Percentiles rank a stretch among this genome's conserved stretches.
These are phyloP conservation scores for Cantharis lateralis DNA, from an alignment of 2,888 invertebrate species.

Conservation along the genomic window DNA sequence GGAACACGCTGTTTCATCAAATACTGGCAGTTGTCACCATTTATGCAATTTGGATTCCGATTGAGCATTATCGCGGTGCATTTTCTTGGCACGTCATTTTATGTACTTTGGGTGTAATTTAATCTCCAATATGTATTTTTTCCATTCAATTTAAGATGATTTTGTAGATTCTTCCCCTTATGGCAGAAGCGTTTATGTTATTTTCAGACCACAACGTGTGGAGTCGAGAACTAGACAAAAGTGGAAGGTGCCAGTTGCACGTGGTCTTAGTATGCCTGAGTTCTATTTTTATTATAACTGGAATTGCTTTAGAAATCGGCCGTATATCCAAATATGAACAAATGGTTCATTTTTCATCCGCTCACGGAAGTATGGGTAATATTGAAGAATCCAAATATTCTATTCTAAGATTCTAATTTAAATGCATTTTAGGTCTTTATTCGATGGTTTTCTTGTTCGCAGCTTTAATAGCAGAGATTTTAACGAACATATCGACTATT, in stretches of 20 bases:
- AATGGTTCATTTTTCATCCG: slow-evolving; percentile 38
- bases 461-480: slow-evolving; percentile 40
- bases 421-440: slow-evolving; percentile 43
- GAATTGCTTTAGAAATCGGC: slow-evolving; percentile 43
- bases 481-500: slow-evolving; percentile 40
- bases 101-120: slow-evolving; percentile 49
- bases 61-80: slow-evolving; percentile 18
- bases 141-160: not conserved
- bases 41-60: slow-evolving; percentile 32
- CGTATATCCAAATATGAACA: slow-evolving; percentile 28
- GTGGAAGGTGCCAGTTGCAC: slow-evolving; percentile 38
- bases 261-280: slow-evolving; percentile 38
- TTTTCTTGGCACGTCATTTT: slow-evolving; percentile 49
- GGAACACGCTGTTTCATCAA: slow-evolving; percentile 36
- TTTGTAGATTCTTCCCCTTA: slow-evolving; percentile 41
- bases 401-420: not conserved
- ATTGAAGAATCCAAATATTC: not conserved
- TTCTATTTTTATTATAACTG: slow-evolving; percentile 37
- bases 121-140: not conserved
- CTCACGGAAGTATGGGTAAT: slow-evolving; percentile 46
- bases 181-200: slow-evolving; percentile 43
- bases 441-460: slow-evolving; percentile 45
- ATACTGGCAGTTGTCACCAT: slow-evolving; percentile 31
- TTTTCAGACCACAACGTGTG: slow-evolving; percentile 40
- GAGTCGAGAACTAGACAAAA: slow-evolving; percentile 34